Base-by-base conservation (phyloP, 2,113 vertebrate species). In the Mandrillus leucophaeus region DNA sequence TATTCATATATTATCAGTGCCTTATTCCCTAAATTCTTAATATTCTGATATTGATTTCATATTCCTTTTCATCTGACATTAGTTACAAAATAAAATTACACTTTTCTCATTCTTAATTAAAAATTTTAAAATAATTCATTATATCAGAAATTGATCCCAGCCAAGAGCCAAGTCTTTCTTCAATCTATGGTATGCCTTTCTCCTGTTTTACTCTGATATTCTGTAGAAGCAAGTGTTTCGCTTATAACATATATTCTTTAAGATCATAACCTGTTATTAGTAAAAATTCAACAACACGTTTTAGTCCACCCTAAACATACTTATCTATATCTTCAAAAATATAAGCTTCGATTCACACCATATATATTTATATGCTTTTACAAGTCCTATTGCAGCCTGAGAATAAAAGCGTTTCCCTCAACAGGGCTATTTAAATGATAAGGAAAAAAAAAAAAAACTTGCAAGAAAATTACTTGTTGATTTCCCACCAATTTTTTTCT, bases 1-100 rank as follows among this genome's bases (percentile, higher is more conserved):
- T 97, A 0, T 18, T 98, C 98, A 97, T 96, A 88, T 70, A 82
- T 55, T 3, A 27, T 68, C 72, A 92, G 30, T 90, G 72, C 85
- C 20, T 66, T 80, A 79, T 96, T n/a, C 35, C 27, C 12, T 93
- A 97, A 91, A 86, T 97, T 97, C 40, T 73, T 97, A 97, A 96
- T 96, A 96, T 97, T 96, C 38, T 97, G 30, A 59, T 92, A 98
- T 97, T 90, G 75, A 98, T 97, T 98, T 97, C 89, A 82, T 95
- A 97, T 68, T 97, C 80, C 27, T 96, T 97, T 97, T 94, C 27
- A 95, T 98, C 64, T 98, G 86, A 17, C 55, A 88, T 90, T 96
- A 97, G 78, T 94, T 98, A 96, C 90, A 97, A 98, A 97, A 98
- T 96, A 96, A 96, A 98, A 98, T 97, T 96, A 89, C 16, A 93